Evolutionary conservation across 2,888 invertebrate species (phyloP).

Genomic region (Perizoma affinitatum): DNA sequence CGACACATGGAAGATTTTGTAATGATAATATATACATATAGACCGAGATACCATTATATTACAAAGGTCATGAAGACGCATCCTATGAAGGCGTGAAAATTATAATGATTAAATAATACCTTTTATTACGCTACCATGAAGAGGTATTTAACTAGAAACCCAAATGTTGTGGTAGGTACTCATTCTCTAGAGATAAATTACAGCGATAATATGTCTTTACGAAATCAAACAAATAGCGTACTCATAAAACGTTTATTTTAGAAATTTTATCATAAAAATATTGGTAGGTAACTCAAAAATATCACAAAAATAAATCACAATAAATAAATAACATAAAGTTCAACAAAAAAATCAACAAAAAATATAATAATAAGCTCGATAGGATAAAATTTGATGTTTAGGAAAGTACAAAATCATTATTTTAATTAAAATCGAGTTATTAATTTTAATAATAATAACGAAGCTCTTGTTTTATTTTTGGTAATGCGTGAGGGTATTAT

Average conservation of each 20-base stretch:
- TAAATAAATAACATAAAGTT: slow-evolving; percentile 41
- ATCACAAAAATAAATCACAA: slow-evolving; percentile 48
- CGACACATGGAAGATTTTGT: too few species aligned
- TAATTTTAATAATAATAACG: slow-evolving; percentile 51
- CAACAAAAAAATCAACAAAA: slow-evolving; percentile 38
- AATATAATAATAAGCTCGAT: slow-evolving; percentile 63
- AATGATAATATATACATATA: too few species aligned
- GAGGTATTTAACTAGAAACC: too few species aligned
- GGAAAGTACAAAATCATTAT: slow-evolving; percentile 1
- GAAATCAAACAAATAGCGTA: not conserved
- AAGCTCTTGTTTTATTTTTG: slow-evolving; percentile 53
- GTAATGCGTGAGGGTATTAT: slow-evolving; percentile 58
- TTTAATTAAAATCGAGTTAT: slow-evolving; percentile 31
- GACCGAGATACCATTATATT: too few species aligned
- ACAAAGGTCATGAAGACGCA: too few species aligned
- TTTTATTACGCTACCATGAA: too few species aligned
- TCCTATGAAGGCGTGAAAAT: too few species aligned
- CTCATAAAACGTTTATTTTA: slow-evolving; percentile 41
- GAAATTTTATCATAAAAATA: slow-evolving; percentile 36
- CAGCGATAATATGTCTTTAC: not conserved
- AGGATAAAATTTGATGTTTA: slow-evolving; percentile 41
- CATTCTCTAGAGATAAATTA: not conserved
- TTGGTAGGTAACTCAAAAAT: slow-evolving; percentile 64
- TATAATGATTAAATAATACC: too few species aligned
- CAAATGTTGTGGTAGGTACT: too few species aligned